Evolutionary conservation across 1,140 invertebrate species (phyloP).

Genomic region (Drosophila mojavensis): DNA sequence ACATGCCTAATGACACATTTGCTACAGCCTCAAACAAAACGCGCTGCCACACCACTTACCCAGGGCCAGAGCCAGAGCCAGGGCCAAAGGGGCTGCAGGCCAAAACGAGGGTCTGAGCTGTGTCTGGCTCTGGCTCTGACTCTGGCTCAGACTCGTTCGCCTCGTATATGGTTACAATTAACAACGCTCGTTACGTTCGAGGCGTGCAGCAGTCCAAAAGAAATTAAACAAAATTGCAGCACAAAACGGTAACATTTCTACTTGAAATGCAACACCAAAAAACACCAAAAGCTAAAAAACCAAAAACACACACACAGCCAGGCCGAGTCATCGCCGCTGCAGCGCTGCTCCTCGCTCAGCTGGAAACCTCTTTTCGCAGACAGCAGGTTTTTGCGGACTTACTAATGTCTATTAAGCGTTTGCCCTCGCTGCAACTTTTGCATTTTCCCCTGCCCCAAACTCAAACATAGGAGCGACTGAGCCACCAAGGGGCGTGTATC

Average conservation of each 20-base stretch:
- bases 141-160: constrained; percentile 10
- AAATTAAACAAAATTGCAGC: constrained; percentile 76
- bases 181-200: constrained; percentile 74
- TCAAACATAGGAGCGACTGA: constrained; percentile 11
- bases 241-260: constrained; percentile 68
- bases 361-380: neutral
- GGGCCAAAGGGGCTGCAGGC: too few relatives aligned
- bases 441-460: constrained; percentile 16
- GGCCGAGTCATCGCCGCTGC: neutral
- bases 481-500: constrained; percentile 10
- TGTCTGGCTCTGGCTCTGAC: neutral
- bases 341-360: constrained; percentile 5
- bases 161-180: constrained; percentile 69
- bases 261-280: constrained; percentile 71
- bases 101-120: neutral
- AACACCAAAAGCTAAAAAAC: constrained; percentile 13
- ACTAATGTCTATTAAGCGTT: constrained; percentile 34
- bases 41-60: constrained; percentile 40
- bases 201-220: constrained; percentile 62
- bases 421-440: constrained; percentile 7
- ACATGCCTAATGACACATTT: constrained; percentile 83
- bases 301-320: neutral
- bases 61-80: neutral
- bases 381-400: constrained; percentile 20
- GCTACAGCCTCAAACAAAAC: constrained; percentile 77